phyloP scores from a whole-genome alignment of 2,888 invertebrate species.

The Cordilura impudica region DNA sequence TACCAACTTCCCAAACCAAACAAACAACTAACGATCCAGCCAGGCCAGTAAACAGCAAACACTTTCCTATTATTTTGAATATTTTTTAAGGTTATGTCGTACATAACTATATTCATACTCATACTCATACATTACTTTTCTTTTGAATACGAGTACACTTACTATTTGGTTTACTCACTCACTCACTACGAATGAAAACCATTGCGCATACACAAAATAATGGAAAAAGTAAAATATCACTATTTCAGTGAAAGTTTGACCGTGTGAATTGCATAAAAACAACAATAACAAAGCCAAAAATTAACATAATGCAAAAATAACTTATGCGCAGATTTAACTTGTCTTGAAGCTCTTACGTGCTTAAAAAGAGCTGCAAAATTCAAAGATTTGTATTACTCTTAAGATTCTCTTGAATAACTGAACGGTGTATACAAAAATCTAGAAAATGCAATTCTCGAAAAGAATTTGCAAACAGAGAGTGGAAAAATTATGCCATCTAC shows the following conservation, averaged over 20 bases:
- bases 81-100: neutral
- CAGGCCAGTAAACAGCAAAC: neutral
- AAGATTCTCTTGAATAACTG: too few relatives aligned
- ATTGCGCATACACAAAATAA: neutral
- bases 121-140: neutral
- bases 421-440: too few relatives aligned
- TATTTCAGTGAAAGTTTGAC: constrained; percentile 60
- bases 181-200: too few relatives aligned
- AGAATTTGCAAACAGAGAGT: too few relatives aligned
- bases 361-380: too few relatives aligned
- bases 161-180: too few relatives aligned
- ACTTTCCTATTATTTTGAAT: neutral
- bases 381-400: too few relatives aligned
- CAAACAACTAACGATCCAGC: neutral
- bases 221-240: constrained; percentile 40
- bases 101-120: neutral
- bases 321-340: too few relatives aligned
- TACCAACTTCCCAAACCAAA: neutral
- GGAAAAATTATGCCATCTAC: too few relatives aligned
- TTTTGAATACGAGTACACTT: neutral
- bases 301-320: too few relatives aligned
- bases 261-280: constrained; percentile 60
- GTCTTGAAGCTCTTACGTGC: too few relatives aligned
- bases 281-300: neutral
- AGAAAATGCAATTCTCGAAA: too few relatives aligned